Evolutionary conservation across 2,113 vertebrate genomes (phyloP).

Genomic region (Hippocampus mohnikei): DNA sequence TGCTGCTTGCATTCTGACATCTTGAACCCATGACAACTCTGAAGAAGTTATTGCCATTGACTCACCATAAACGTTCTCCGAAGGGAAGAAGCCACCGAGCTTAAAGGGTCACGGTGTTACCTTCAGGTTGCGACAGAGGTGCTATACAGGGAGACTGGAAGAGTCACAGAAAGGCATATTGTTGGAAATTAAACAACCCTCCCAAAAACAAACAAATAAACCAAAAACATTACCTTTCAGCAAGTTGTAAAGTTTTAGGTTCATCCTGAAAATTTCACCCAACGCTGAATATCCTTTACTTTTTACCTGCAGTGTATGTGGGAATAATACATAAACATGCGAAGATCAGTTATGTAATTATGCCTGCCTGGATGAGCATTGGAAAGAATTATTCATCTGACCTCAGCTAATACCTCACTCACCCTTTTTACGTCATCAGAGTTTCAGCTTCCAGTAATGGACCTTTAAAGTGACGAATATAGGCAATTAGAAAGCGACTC

Average conservation of each 20-base stretch:
- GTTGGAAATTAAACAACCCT: too few relatives aligned
- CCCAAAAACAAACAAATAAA: neutral
- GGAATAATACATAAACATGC: neutral
- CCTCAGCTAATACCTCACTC: neutral
- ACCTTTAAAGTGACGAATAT: constrained; percentile 46
- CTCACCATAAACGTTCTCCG: too few relatives aligned
- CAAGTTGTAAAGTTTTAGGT: neutral
- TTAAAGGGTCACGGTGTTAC: too few relatives aligned
- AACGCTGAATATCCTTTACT: neutral
- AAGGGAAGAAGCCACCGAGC: too few relatives aligned
- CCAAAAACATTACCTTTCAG: neutral
- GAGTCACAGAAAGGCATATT: too few relatives aligned
- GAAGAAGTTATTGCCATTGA: too few relatives aligned
- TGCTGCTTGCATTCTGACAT: too few relatives aligned
- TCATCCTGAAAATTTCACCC: neutral
- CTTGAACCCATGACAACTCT: too few relatives aligned
- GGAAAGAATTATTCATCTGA: neutral
- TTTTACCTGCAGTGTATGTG: neutral
- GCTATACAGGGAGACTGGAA: too few relatives aligned
- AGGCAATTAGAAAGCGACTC: constrained; percentile 43
- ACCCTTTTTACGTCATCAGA: neutral
- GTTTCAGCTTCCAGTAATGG: constrained; percentile 29
- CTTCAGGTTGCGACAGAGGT: too few relatives aligned
- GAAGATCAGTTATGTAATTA: neutral
- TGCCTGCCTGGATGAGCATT: neutral